Base-by-base conservation (phyloP, 2,797 vertebrate genomes). In the Xyrichtys novacula region DNA sequence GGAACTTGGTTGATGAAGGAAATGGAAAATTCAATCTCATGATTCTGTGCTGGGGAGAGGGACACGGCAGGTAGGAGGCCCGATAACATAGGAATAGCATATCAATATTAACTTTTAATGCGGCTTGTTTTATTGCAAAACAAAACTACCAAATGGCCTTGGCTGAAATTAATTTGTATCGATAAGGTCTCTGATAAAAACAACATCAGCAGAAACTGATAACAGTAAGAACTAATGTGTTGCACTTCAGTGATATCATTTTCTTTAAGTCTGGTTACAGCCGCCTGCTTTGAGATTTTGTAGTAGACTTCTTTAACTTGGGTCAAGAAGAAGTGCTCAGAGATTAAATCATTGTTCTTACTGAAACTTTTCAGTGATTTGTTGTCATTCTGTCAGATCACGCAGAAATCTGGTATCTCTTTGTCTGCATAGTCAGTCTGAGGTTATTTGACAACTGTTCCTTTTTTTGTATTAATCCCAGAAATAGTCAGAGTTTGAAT, bases 21-120 rank as follows among this genome's bases (percentile, higher is more conserved):
- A 99, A 99, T 53, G 96, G 95, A 26, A 99, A 98, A 81, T 99
- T 99, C 90, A 99, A 99, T 74, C 92, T 99, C 63, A 98, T 99
- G 89, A 93, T 98, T 75, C 93, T 99, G 20, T 99, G 97, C 84
- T 99, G 98, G 98, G 98, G 97, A 84, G 97, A 99, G 95, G 98
- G 98, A 17, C 97, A 99, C 8, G 97, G 98, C 92, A 99, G 98
- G 98, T 98, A 91, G 92, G 17, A 68, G 43, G 31, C 23, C 20
- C 1, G 50, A 42, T 9, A 34, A 26, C 15, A 62, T n/a, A n/a
- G n/a, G n/a, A n/a, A n/a, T n/a, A n/a, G n/a, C n/a, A n/a, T n/a
- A 10, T 20, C 9, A 19, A 40, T 14, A 28, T 19, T 2, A 23
- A 6, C 16, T 34, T n/a, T 26, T 11, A 20, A n/a, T 1, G 23